A percentile compares a stretch with the other conserved stretches of the same genome.
Conservation (phyloP, 2,113 vertebrate genomes). For the Ifrita kowaldi region DNA sequence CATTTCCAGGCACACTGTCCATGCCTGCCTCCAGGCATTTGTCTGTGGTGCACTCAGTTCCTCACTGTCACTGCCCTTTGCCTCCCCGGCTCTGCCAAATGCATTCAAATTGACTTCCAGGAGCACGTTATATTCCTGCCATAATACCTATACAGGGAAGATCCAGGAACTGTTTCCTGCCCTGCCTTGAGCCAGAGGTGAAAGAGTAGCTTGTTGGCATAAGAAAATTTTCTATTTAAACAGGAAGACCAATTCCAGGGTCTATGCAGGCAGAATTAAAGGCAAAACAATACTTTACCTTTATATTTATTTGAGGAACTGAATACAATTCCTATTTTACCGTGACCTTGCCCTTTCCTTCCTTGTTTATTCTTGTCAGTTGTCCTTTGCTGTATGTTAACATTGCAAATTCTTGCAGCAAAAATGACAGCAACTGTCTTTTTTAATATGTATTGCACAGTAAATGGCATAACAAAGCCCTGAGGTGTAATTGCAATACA, state of each 20-base stretch:
- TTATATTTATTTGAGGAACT: neutral
- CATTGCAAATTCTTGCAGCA: neutral
- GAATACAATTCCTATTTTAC: neutral
- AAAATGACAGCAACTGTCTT: slow-evolving; percentile 42
- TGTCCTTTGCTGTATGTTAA: neutral
- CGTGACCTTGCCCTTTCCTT: neutral
- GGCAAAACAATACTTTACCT: neutral
- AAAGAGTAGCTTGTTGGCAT: neutral
- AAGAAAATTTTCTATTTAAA: neutral
- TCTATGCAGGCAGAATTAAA: neutral
- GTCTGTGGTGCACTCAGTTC: neutral
- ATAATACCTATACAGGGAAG: neutral
- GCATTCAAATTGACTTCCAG: neutral
- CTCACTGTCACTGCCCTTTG: neutral
- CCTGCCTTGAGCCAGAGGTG: neutral
- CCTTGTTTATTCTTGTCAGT: neutral
- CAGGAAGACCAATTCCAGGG: neutral
- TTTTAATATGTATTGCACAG: neutral
- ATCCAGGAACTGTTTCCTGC: neutral
- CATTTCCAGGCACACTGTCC: neutral
- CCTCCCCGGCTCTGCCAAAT: rapidly evolving
- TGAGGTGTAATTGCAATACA: neutral
- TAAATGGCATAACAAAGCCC: slow-evolving; percentile 9
- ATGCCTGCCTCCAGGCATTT: neutral
- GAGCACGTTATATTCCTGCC: neutral